Base-by-base conservation (phyloP, 2,797 vertebrate genomes). In the Myotis planiceps region DNA sequence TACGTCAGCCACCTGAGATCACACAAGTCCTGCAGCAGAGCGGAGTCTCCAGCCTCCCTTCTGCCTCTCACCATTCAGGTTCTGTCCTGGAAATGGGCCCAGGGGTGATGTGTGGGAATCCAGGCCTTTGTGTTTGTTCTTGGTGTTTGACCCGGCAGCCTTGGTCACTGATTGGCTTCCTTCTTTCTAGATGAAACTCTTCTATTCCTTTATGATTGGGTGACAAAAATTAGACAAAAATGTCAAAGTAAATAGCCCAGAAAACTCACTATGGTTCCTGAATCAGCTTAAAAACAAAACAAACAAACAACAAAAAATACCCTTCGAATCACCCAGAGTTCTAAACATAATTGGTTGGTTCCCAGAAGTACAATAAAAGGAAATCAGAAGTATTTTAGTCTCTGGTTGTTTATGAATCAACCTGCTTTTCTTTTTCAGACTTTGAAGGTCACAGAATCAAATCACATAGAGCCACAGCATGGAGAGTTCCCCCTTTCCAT, bases 351-450 rank as follows among this genome's bases (percentile, higher is more conserved):
- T 87, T 45, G 23, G 45, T 74, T 82, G 81, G 65, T 65, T 97
- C 79, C 79, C 95, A 96, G 90, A 95, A 96, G 53, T 88, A 97
- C 95, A 96, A 95, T 96, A 90, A 96, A 92, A 95, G 96, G 95
- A 94, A 97, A 92, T 79, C 63, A 92, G 90, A 96, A 90, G 72
- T 96, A 92, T 91, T 96, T 95, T 88, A 81, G 92, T 90, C 76
- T 74, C 82, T 76, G 51, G 49, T 92, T 96, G 88, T 96, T 96
- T 96, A 95, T 93, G 90, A 96, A 93, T 88, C 60, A 87, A 96
- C 65, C 29, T 4, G 19, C 34, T 92, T 88, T 97, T 96, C 49
- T 75, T 90, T 85, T 90, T 66, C 45, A 93, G 78, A 68, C 65
- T 95, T 90, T 90, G 92, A 96, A 96, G 92, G 51, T 95, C 88